A percentile compares a stretch with the other conserved stretches of the same genome.
phyloP scores from a whole-genome alignment of 2,888 invertebrate genomes.

The Eristalis intricaria region DNA sequence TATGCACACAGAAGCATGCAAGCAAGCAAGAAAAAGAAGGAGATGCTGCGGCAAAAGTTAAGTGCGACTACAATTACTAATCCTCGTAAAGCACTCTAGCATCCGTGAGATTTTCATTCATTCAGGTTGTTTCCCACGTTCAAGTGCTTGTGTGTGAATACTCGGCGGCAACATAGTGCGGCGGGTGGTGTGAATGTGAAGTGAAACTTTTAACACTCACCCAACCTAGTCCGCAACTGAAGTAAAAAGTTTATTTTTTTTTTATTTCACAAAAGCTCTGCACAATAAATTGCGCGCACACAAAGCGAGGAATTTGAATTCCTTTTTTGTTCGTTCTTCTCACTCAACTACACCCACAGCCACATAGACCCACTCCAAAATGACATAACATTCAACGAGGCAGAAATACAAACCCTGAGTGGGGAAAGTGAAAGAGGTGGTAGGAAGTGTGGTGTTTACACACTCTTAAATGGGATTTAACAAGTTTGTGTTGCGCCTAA shows the following conservation, averaged over 20 bases:
- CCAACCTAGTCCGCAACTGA: background rate
- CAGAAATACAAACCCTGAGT: background rate
- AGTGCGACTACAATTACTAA: slow-evolving; percentile 65
- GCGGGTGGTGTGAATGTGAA: slow-evolving; percentile 29
- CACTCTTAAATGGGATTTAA: slow-evolving; percentile 41
- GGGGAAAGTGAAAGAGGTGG: background rate
- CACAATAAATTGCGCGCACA: slow-evolving; percentile 60
- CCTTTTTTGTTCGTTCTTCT: slow-evolving; percentile 11
- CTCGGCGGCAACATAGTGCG: slow-evolving; percentile 17
- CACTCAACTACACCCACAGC: slow-evolving; percentile 6
- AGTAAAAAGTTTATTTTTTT: slow-evolving; percentile 20
- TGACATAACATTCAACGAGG: slow-evolving; percentile 26
- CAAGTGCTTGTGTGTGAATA: slow-evolving; percentile 14
- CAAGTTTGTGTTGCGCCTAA: slow-evolving; percentile 15
- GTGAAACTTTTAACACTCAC: slow-evolving; percentile 52
- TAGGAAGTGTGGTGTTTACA: background rate
- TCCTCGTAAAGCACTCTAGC: slow-evolving; percentile 61
- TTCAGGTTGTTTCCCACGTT: slow-evolving; percentile 39
- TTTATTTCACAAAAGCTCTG: slow-evolving; percentile 35
- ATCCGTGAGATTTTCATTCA: slow-evolving; percentile 46
- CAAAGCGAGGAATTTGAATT: slow-evolving; percentile 52
- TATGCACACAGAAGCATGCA: background rate
- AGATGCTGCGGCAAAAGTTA: slow-evolving; percentile 48
- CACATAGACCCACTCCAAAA: slow-evolving; percentile 20
- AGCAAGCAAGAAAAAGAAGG: background rate